phyloP scores from a whole-genome alignment of 2,888 invertebrate species.

The Lobophora halterata region DNA sequence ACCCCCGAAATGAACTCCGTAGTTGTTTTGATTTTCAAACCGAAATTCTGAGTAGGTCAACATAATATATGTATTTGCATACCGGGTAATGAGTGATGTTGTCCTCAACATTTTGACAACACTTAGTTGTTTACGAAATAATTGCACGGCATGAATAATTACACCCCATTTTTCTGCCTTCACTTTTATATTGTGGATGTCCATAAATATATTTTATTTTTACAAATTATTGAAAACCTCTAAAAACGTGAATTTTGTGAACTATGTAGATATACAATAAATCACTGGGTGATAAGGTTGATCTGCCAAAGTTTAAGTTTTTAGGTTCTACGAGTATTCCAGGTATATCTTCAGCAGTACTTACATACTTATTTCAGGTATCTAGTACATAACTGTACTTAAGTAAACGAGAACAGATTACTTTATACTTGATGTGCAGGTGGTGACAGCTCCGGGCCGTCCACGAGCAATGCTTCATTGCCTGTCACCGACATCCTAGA shows the following conservation, averaged over 20 bases:
- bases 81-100: background rate
- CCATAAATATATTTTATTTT: too few species aligned
- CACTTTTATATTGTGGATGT: conserved; percentile 2
- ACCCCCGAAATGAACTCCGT: too few species aligned
- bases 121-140: conserved; percentile 3
- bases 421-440: conserved; percentile 49
- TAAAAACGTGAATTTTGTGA: too few species aligned
- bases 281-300: too few species aligned
- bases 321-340: too few species aligned
- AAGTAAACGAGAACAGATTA: conserved; percentile 30
- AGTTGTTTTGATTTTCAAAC: too few species aligned
- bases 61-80: too few species aligned
- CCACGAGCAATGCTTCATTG: conserved; percentile 51
- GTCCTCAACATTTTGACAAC: conserved; percentile 1
- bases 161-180: conserved; percentile 9
- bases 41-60: too few species aligned
- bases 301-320: too few species aligned
- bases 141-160: conserved; percentile 11
- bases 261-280: too few species aligned
- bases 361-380: background rate
- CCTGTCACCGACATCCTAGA: conserved; percentile 55
- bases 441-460: conserved; percentile 62
- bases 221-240: too few species aligned
- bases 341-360: too few species aligned
- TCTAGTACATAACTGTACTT: background rate